phyloP scores from a whole-genome alignment of 2,888 invertebrate species.

The Bhutanitis thaidina region DNA sequence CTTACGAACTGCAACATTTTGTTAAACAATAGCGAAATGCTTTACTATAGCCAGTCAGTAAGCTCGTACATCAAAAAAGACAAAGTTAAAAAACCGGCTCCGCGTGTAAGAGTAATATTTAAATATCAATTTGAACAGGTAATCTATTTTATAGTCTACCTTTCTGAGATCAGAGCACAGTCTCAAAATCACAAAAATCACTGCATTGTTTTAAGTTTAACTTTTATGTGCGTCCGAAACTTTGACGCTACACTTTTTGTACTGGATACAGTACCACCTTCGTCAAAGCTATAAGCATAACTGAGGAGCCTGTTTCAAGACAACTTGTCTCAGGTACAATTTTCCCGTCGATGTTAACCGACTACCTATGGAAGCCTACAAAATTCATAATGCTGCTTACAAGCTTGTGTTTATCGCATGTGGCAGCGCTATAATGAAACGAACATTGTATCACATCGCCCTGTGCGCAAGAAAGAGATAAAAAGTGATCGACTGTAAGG shows the following conservation, averaged over 20 bases:
- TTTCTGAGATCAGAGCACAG: conserved; percentile 51
- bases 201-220: conserved; percentile 45
- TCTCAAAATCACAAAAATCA: conserved; percentile 51
- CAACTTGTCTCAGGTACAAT: conserved; percentile 60
- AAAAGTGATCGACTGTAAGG: conserved; percentile 49
- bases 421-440: conserved; percentile 35
- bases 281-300: conserved; percentile 52
- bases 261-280: conserved; percentile 31
- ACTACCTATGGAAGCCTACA: conserved; percentile 34
- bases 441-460: conserved; percentile 56
- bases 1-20: background rate
- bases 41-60: conserved; percentile 37
- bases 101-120: conserved; percentile 26
- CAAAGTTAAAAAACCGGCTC: conserved; percentile 43
- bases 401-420: conserved; percentile 18
- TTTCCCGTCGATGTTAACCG: conserved; percentile 58
- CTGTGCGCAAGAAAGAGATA: conserved; percentile 57
- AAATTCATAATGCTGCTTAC: conserved; percentile 19
- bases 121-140: conserved; percentile 22
- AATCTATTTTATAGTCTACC: conserved; percentile 32
- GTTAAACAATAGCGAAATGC: conserved; percentile 34
- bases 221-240: conserved; percentile 24
- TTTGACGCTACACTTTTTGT: conserved; percentile 22
- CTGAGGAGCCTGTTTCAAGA: conserved; percentile 41
- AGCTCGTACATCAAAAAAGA: conserved; percentile 39